Percentiles rank a stretch among this genome's conserved stretches.
phyloP scores from a whole-genome alignment of 2,797 vertebrate genomes.

The Pogoniulus pusillus region DNA sequence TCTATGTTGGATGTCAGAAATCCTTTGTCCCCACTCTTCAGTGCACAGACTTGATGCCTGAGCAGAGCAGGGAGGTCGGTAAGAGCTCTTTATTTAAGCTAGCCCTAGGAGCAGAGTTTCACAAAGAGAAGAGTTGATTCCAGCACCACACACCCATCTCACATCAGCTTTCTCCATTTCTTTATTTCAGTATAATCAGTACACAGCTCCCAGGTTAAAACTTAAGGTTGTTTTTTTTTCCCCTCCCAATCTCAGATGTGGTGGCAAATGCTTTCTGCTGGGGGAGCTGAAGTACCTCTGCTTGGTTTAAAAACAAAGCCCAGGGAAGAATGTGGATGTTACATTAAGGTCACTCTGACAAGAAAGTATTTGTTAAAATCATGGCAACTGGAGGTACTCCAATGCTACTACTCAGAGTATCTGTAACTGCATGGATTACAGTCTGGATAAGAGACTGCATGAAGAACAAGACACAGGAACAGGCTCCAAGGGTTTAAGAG shows the following conservation, averaged over 20 bases:
- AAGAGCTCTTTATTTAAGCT: not conserved
- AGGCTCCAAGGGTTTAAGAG: not conserved
- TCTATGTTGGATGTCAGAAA: rapidly evolving
- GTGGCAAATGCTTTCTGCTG: not conserved
- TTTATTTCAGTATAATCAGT: not conserved
- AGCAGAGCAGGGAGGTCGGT: not conserved
- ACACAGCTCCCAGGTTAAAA: not conserved
- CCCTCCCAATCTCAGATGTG: not conserved
- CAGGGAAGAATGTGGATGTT: not conserved
- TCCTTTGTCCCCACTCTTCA: rapidly evolving
- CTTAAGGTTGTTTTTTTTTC: no score
- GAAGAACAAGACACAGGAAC: not conserved
- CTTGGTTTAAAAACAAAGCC: not conserved
- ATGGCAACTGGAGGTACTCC: not conserved
- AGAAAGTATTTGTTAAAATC: not conserved
- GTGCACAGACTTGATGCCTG: rapidly evolving
- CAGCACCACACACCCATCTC: not conserved
- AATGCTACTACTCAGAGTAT: not conserved
- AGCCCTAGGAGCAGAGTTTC: rapidly evolving
- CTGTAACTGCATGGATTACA: not conserved
- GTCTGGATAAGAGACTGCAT: not conserved
- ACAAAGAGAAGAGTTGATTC: not conserved
- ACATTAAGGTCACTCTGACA: not conserved
- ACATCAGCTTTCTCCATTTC: not conserved
- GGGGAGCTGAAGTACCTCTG: not conserved